phyloP scores from a whole-genome alignment of 2,888 invertebrate genomes.

The Ametastegia equiseti region DNA sequence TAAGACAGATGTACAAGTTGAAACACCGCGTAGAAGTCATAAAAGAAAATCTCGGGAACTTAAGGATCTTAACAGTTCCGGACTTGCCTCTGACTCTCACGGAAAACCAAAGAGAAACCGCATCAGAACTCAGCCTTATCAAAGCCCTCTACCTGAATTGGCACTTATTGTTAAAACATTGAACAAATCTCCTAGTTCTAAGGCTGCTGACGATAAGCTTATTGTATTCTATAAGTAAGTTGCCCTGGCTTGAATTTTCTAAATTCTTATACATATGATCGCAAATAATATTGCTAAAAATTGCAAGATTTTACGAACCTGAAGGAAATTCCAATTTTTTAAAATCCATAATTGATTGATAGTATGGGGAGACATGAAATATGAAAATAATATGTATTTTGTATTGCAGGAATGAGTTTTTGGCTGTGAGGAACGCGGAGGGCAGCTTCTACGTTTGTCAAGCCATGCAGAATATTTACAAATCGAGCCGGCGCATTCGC shows the following conservation, averaged over 20 bases:
- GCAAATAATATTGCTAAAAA: too few relatives aligned
- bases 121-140: slow-evolving; percentile 87
- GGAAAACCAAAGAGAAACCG: slow-evolving; percentile 79
- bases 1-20: slow-evolving; percentile 66
- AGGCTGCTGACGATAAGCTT: slow-evolving; percentile 86
- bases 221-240: slow-evolving; percentile 92
- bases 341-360: neutral
- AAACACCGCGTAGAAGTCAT: slow-evolving; percentile 62
- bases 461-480: slow-evolving; percentile 93
- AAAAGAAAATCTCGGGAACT: slow-evolving; percentile 72
- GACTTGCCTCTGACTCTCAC: slow-evolving; percentile 66
- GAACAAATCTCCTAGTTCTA: slow-evolving; percentile 79
- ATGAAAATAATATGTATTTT: neutral
- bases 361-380: neutral
- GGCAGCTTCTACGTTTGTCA: slow-evolving; percentile 94
- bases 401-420: slow-evolving; percentile 85
- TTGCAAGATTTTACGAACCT: too few relatives aligned
- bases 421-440: slow-evolving; percentile 94
- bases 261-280: too few relatives aligned
- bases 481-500: slow-evolving; percentile 89
- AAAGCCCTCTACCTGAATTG: slow-evolving; percentile 88
- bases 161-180: slow-evolving; percentile 87
- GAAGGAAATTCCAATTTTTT: too few relatives aligned
- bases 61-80: slow-evolving; percentile 67
- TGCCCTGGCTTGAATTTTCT: neutral